These are phyloP conservation scores for Lepus americanus DNA, from an alignment of 2,113 vertebrate species.

Conservation along the genomic window DNA sequence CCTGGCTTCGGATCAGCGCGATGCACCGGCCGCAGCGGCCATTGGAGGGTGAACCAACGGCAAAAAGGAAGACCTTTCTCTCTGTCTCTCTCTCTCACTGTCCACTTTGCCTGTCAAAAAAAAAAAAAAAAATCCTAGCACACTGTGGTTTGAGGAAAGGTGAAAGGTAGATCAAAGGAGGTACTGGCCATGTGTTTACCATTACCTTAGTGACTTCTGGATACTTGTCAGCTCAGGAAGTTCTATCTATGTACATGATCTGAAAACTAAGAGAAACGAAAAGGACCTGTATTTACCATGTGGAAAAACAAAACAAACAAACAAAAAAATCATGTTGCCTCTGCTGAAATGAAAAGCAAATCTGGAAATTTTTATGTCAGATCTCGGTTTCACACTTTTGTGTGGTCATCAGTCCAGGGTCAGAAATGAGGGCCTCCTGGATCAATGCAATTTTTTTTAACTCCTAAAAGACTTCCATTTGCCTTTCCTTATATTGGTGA, in stretches of 20 bases:
- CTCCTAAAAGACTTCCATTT: background rate
- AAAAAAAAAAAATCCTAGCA: background rate
- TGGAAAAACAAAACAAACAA: background rate
- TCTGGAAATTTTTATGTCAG: background rate
- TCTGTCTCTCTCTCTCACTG: too few species aligned
- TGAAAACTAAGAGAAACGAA: constrained; percentile 22
- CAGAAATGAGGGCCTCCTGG: background rate
- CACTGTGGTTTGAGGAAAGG: too few species aligned
- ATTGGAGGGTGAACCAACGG: too few species aligned
- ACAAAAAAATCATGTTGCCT: background rate
- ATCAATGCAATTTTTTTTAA: background rate
- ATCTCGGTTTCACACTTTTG: background rate
- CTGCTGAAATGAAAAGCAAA: constrained; percentile 28
- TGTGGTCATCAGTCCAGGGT: background rate
- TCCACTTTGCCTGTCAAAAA: too few species aligned
- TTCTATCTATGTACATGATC: background rate
- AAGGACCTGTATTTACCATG: background rate
- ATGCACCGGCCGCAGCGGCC: too few species aligned
- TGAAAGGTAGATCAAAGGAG: background rate
- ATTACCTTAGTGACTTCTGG: background rate
- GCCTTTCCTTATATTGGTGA: background rate
- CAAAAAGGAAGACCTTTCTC: too few species aligned
- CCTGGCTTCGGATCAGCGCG: too few species aligned
- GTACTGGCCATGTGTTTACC: background rate
- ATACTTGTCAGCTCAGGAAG: background rate